Evolutionary conservation across 2,888 invertebrate genomes (phyloP).

Genomic region (Petrolisthes manimaculis): DNA sequence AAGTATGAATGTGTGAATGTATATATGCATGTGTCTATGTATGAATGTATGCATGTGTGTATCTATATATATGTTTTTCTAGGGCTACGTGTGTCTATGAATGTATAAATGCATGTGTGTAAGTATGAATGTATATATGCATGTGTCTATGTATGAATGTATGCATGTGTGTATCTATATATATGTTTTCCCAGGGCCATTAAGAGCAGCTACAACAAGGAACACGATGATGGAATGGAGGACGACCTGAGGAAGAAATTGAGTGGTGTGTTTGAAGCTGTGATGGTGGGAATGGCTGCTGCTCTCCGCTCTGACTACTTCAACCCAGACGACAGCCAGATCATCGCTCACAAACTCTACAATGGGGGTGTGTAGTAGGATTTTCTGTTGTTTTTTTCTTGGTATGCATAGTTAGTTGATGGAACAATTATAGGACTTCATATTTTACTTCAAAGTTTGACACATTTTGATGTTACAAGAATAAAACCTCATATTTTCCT

Average conservation of each 20-base stretch:
- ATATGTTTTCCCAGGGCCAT: constrained; percentile 13
- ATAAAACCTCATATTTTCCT: too few relatives aligned
- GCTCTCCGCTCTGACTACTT: not conserved
- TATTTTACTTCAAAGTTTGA: too few relatives aligned
- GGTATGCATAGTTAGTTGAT: not conserved
- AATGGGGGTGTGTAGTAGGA: constrained; percentile 21
- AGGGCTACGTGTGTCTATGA: too few relatives aligned
- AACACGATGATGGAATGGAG: constrained; percentile 23
- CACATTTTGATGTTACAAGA: too few relatives aligned
- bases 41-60: too few relatives aligned
- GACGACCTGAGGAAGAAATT: constrained; percentile 27
- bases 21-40: too few relatives aligned
- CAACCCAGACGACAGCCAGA: not conserved
- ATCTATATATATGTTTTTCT: not conserved
- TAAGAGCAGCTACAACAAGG: constrained; percentile 18
- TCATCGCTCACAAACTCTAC: constrained; percentile 32
- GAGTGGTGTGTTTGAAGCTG: constrained; percentile 22
- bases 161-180: not conserved
- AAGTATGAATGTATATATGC: too few relatives aligned
- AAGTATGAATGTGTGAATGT: too few relatives aligned
- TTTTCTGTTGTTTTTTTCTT: not conserved
- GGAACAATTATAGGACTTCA: too few relatives aligned
- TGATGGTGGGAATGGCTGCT: constrained; percentile 12
- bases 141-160: not conserved
- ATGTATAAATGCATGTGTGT: too few relatives aligned